Evolutionary conservation across 2,113 vertebrate species (phyloP), one percentile per base, ranked within the genome.

Genomic region (Penelope pileata): DNA sequence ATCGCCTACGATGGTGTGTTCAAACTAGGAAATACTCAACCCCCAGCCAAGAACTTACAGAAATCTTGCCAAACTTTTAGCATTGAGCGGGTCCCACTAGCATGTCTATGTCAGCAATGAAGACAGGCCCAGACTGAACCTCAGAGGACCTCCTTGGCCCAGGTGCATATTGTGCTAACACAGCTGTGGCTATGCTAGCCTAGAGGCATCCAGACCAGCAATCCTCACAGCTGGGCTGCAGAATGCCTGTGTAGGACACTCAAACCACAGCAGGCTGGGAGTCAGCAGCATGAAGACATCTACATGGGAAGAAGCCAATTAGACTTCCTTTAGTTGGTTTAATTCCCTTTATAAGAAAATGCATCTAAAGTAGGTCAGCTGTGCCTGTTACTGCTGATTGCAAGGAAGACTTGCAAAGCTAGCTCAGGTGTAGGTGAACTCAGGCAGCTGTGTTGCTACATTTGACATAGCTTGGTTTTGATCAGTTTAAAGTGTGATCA

Each of bases 361-460:
- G 21, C 2, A 1, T 38, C 77, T 38, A 6, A 83, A 74, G 34
- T 23, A 16, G 34, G 38, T 47, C 70, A 76, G 66, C 48, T 47
- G 29, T 40, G 56, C 53, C 53, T 72, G 12, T 60, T 91, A 47
- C 36, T 36, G 15, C 19, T 32, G 23, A 6, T 48, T 18, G 27
- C 0, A 0, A 36, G 34, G 12, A 27, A 26, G 10, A 9, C 0
- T 8, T 27, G 56, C 19, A 77, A 43, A 42, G 27, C 47, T 26
- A 8, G 5, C 3, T 47, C 6, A 16, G 0, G 0, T 36, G 21
- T 19, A 8, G n/a, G 24, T 26, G 59, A 5, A 2, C 10, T 12
- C 15, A 21, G 38, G 3, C 0, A 4, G 43, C 64, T 54, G 14
- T 56, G 4, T 75, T 53, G 59, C 50, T 56, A n/a, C 1, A 0